phyloP scores from a whole-genome alignment of 1,140 invertebrate genomes.

The Drosophila nasuta region DNA sequence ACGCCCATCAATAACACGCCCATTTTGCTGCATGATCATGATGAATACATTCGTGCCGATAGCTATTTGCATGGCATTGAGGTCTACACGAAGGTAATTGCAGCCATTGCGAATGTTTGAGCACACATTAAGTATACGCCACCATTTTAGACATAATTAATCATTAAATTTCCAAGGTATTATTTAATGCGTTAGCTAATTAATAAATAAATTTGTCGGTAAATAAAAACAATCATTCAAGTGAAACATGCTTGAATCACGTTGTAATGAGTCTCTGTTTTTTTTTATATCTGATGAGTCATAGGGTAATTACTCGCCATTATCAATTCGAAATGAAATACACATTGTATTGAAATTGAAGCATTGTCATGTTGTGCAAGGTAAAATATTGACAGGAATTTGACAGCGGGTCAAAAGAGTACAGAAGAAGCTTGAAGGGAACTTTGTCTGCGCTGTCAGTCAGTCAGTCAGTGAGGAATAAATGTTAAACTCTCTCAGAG shows the following conservation, averaged over 20 bases:
- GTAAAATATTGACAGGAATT: constrained; percentile 54
- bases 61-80: constrained; percentile 90
- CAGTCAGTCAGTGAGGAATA: constrained; percentile 56
- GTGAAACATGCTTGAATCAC: background rate
- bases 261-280: background rate
- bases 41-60: constrained; percentile 90
- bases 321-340: constrained; percentile 40
- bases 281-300: constrained; percentile 14
- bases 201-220: background rate
- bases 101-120: constrained; percentile 86
- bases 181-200: constrained; percentile 6
- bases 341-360: constrained; percentile 12
- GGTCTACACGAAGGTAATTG: constrained; percentile 89
- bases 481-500: constrained; percentile 38
- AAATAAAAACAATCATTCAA: constrained; percentile 7
- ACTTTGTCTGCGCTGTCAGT: constrained; percentile 42
- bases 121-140: constrained; percentile 10
- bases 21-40: constrained; percentile 91
- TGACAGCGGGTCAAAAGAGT: constrained; percentile 46
- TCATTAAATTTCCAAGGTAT: background rate
- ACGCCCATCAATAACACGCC: constrained; percentile 92
- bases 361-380: constrained; percentile 52
- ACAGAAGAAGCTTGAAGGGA: constrained; percentile 38
- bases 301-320: constrained; percentile 34
- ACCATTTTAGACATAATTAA: background rate